These are phyloP conservation scores for Myrmecophaga tridactyla DNA, from an alignment of 2,113 vertebrate genomes.

Conservation along the genomic window DNA sequence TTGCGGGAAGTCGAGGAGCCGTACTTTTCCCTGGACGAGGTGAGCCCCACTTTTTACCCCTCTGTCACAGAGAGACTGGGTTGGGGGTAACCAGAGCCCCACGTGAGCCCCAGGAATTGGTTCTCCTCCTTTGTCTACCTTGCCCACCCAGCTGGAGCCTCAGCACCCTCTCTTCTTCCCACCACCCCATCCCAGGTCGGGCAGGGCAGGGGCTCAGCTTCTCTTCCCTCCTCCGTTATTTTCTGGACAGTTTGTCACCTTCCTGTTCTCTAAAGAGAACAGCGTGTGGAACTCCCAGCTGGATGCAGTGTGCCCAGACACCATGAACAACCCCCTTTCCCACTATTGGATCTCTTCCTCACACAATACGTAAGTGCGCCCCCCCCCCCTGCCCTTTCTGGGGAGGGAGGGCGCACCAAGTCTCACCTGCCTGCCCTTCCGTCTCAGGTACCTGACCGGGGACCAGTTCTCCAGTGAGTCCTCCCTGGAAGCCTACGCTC, in stretches of 20 bases:
- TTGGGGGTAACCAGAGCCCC: not conserved
- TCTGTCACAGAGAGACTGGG: not conserved
- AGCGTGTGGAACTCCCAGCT: conserved; percentile 93
- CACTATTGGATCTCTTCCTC: conserved; percentile 99
- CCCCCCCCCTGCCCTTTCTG: rapidly evolving
- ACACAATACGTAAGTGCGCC: conserved; percentile 95
- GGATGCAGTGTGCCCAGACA: conserved; percentile 90
- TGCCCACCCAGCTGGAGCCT: not conserved
- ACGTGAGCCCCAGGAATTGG: not conserved
- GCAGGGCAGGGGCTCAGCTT: not conserved
- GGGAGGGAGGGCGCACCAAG: not conserved
- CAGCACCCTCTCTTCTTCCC: not conserved
- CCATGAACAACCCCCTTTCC: conserved; percentile 98
- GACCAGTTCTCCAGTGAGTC: conserved; percentile 99
- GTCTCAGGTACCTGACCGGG: conserved; percentile 94
- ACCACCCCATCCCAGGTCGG: rapidly evolving
- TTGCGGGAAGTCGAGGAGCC: conserved; percentile 96
- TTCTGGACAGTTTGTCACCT: conserved; percentile 92
- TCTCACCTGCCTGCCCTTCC: not conserved
- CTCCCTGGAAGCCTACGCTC: conserved; percentile 96
- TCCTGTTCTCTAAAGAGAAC: conserved; percentile 99
- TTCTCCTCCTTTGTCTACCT: not conserved
- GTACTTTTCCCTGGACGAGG: conserved; percentile 94
- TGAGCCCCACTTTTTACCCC: conserved; percentile 66
- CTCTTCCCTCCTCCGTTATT: conserved; percentile 56